These are phyloP conservation scores for Tonatia bakeri DNA, from an alignment of 2,113 vertebrate genomes.

Conservation along the genomic window DNA sequence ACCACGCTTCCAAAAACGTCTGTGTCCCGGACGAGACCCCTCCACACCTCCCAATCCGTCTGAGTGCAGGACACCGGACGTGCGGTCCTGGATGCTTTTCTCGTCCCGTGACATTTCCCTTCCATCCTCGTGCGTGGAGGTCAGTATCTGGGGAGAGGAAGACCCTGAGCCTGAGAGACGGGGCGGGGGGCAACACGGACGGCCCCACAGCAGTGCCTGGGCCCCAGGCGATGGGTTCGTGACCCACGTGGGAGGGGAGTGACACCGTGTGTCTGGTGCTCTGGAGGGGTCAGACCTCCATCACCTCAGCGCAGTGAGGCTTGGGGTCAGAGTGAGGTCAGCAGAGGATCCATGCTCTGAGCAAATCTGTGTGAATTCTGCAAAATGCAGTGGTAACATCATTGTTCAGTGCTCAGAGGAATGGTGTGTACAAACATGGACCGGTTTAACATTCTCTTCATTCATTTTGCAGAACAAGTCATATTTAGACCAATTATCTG, in stretches of 20 bases:
- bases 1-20: background rate
- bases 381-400: background rate
- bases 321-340: background rate
- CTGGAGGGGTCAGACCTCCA: background rate
- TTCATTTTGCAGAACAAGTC: background rate
- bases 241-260: background rate
- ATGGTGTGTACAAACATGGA: background rate
- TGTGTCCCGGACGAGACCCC: background rate
- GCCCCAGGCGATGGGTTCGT: background rate
- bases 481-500: background rate
- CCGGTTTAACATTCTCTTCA: background rate
- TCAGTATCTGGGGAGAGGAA: background rate
- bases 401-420: background rate
- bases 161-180: background rate
- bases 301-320: background rate
- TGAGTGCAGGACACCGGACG: background rate
- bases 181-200: no score
- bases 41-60: background rate
- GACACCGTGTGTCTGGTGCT: background rate
- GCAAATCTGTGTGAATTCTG: background rate
- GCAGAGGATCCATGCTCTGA: background rate
- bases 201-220: background rate
- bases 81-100: rapidly evolving
- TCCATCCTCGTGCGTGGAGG: background rate
- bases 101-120: background rate